A percentile compares a stretch with the other conserved stretches of the same genome.
Conservation (phyloP, 1,140 invertebrate genomes). For the Apis laboriosa region DNA sequence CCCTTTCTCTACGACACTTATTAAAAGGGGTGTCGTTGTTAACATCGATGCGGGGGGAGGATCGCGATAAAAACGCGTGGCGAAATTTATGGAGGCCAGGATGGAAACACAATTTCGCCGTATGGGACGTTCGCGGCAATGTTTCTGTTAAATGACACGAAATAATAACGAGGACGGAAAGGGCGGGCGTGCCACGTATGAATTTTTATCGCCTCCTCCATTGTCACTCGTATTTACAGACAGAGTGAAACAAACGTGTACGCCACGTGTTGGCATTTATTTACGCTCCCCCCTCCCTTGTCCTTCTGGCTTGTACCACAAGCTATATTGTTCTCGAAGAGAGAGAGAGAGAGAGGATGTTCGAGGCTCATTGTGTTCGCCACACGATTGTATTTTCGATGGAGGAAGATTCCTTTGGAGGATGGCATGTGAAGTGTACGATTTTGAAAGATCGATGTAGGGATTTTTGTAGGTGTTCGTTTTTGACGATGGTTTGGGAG, state of each 20-base stretch:
- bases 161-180: slow-evolving; percentile 43
- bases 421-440: no score
- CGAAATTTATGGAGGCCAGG: slow-evolving; percentile 22
- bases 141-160: slow-evolving; percentile 42
- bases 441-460: no score
- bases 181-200: slow-evolving; percentile 24
- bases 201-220: slow-evolving; percentile 48
- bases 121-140: slow-evolving; percentile 25
- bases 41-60: slow-evolving; percentile 1
- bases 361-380: not conserved
- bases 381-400: not conserved
- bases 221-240: slow-evolving; percentile 32
- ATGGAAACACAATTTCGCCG: slow-evolving; percentile 19
- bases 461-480: no score
- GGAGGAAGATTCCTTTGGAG: no score
- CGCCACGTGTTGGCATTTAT: slow-evolving; percentile 17
- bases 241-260: slow-evolving; percentile 19
- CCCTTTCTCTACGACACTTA: not conserved
- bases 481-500: no score
- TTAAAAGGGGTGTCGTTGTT: slow-evolving; percentile 6
- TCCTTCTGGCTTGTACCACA: not conserved
- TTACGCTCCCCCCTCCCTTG: not conserved
- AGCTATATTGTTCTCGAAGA: not conserved
- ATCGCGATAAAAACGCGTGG: slow-evolving; percentile 22
- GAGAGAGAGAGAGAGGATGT: not conserved